phyloP scores from a whole-genome alignment of 2,113 vertebrate genomes.

The Tetraodon nigroviridis region DNA sequence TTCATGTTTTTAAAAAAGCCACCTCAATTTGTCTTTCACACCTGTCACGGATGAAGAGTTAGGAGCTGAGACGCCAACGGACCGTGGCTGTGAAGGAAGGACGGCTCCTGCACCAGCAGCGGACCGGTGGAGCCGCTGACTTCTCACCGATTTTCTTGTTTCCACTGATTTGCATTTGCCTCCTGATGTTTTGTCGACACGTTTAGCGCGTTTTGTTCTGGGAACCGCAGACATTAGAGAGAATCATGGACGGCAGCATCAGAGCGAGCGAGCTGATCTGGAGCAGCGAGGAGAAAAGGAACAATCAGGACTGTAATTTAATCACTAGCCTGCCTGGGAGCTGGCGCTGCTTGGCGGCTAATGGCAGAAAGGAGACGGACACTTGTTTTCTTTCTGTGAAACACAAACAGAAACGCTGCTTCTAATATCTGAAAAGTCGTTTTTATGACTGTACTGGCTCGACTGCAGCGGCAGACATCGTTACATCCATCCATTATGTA shows the following conservation, averaged over 20 bases:
- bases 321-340: background rate
- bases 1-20: no score
- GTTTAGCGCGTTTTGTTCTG: background rate
- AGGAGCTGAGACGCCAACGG: no score
- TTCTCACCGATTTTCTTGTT: background rate
- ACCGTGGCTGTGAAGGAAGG: no score
- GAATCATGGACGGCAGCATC: conserved; percentile 6
- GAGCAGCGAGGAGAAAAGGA: conserved; percentile 2
- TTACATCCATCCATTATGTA: background rate
- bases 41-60: no score
- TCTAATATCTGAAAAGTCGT: background rate
- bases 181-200: background rate
- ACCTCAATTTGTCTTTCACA: no score
- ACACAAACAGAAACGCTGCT: background rate
- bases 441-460: no score
- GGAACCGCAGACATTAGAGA: conserved; percentile 13
- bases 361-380: conserved; percentile 16
- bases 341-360: background rate
- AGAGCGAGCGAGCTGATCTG: conserved; percentile 16
- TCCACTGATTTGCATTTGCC: background rate
- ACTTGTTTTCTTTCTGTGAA: background rate
- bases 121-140: no score
- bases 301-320: conserved; percentile 9
- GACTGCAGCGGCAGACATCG: no score
- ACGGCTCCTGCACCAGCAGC: no score